Conservation (phyloP, 2,888 invertebrate species). For the Zele albiditarsus region DNA sequence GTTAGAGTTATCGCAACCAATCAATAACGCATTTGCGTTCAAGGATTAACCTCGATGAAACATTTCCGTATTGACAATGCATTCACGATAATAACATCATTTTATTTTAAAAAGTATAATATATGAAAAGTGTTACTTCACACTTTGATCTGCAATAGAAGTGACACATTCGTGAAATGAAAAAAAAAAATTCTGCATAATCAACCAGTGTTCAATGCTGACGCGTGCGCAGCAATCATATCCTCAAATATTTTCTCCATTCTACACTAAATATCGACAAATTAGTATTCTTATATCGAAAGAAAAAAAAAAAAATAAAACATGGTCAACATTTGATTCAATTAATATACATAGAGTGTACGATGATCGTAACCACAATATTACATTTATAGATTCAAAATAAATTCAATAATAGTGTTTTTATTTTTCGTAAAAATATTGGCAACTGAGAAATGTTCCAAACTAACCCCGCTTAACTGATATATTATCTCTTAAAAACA, state of each 20-base stretch:
- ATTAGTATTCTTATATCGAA: constrained; percentile 5
- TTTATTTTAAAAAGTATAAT: not conserved
- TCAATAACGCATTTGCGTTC: not conserved
- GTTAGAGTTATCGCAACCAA: not conserved
- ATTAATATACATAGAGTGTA: not conserved
- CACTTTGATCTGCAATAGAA: constrained; percentile 11
- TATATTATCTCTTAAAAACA: not conserved
- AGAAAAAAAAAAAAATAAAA: not conserved
- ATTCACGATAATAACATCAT: not conserved
- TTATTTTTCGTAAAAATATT: not conserved
- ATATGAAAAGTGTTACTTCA: not conserved
- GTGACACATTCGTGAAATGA: not conserved
- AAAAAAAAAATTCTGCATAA: not conserved
- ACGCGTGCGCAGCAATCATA: not conserved
- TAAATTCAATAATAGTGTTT: not conserved
- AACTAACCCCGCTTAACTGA: not conserved
- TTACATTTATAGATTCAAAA: not conserved
- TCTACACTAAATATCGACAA: not conserved
- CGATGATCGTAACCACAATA: not conserved
- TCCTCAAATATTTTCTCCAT: constrained; percentile 4
- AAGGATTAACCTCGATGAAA: not conserved
- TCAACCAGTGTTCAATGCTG: not conserved
- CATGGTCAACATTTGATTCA: not conserved
- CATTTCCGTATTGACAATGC: not conserved
- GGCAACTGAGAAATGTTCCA: constrained; percentile 1